These are phyloP conservation scores for Willisornis vidua DNA, from an alignment of 2,113 vertebrate species.

Conservation along the genomic window DNA sequence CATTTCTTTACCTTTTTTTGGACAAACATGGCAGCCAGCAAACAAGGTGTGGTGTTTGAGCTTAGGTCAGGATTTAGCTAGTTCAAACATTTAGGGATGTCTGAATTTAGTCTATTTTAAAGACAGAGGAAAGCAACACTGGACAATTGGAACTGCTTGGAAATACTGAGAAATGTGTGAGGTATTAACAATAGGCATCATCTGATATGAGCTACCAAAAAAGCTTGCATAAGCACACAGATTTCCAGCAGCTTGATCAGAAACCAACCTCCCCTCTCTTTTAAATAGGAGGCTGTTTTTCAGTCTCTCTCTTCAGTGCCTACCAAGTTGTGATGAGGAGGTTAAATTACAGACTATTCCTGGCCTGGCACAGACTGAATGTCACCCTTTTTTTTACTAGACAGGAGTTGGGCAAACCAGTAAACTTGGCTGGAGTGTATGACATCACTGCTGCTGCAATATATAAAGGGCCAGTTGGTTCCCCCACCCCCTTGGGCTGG, in stretches of 20 bases:
- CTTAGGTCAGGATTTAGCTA: neutral
- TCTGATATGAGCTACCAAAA: neutral
- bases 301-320: neutral
- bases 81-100: neutral
- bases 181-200: neutral
- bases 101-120: neutral
- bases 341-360: conserved; percentile 63
- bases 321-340: conserved; percentile 6
- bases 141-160: neutral
- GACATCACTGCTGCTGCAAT: conserved; percentile 60
- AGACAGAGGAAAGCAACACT: neutral
- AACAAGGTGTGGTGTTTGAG: neutral
- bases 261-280: neutral
- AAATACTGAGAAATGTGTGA: neutral
- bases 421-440: neutral
- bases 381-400: conserved; percentile 46
- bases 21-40: neutral
- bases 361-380: conserved; percentile 47
- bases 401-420: conserved; percentile 1
- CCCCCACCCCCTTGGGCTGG: neutral
- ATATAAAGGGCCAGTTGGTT: neutral
- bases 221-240: neutral
- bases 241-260: conserved; percentile 16
- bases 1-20: neutral
- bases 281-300: conserved; percentile 2